phyloP scores from a whole-genome alignment of 2,113 vertebrate species.

The Amblyopsis rosae region DNA sequence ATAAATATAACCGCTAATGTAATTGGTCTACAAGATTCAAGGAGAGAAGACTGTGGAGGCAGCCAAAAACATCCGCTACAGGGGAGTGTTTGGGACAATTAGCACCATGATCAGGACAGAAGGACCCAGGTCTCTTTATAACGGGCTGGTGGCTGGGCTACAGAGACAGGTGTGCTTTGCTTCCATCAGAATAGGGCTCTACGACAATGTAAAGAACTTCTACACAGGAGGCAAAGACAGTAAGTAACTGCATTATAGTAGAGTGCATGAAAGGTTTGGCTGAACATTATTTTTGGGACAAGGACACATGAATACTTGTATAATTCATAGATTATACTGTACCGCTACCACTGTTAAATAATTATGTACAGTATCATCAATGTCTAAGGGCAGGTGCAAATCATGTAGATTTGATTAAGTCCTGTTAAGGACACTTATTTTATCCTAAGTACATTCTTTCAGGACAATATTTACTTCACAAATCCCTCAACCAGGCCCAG shows the following conservation, averaged over 20 bases:
- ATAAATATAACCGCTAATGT: not conserved
- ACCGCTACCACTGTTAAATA: too few species aligned
- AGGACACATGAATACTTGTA: too few species aligned
- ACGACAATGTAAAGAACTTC: conserved; percentile 81
- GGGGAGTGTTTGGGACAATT: conserved; percentile 84
- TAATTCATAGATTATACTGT: too few species aligned
- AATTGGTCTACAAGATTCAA: conserved; percentile 76
- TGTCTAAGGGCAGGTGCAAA: too few species aligned
- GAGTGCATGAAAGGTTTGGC: too few species aligned
- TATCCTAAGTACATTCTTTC: too few species aligned
- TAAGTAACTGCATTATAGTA: conserved; percentile 54
- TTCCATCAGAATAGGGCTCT: conserved; percentile 85
- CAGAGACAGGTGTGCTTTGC: conserved; percentile 86
- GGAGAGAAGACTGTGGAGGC: conserved; percentile 71
- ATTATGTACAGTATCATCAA: too few species aligned
- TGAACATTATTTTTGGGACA: not conserved
- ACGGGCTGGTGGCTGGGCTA: conserved; percentile 82
- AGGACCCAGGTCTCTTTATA: conserved; percentile 81
- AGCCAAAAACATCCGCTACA: conserved; percentile 75
- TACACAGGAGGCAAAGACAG: conserved; percentile 79
- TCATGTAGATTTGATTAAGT: too few species aligned
- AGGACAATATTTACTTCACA: not conserved
- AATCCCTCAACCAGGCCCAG: conserved; percentile 49
- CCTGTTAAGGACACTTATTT: too few species aligned
- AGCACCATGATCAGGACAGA: conserved; percentile 82